Evolutionary conservation across 2,113 vertebrate species (phyloP).

Genomic region (Bubo scandiacus): DNA sequence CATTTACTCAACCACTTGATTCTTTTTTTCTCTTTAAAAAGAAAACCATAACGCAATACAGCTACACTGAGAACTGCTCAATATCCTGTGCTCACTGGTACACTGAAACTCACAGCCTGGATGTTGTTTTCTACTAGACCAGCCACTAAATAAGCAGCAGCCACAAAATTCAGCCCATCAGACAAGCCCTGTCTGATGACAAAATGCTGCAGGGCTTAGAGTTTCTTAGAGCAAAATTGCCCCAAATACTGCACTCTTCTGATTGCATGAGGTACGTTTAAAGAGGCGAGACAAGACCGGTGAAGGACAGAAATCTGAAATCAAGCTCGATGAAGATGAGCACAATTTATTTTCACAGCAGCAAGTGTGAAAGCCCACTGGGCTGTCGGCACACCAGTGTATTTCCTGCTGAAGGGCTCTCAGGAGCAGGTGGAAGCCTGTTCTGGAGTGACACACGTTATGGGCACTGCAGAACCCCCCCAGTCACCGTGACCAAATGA

Average conservation of each 20-base stretch:
- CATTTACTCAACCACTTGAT: neutral
- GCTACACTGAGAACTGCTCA: neutral
- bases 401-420: neutral
- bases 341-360: neutral
- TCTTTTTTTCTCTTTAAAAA: neutral
- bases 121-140: neutral
- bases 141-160: neutral
- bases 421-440: neutral
- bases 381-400: neutral
- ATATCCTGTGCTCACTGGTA: neutral
- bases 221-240: neutral
- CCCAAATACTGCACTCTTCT: neutral
- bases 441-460: neutral
- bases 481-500: neutral
- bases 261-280: neutral
- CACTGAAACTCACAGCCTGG: neutral
- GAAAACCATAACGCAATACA: neutral
- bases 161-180: neutral
- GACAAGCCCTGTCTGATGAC: neutral
- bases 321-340: neutral
- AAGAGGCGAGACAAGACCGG: neutral
- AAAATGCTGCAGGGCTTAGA: neutral
- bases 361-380: fast-evolving
- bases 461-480: neutral
- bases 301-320: neutral